Base-by-base conservation (phyloP, 2,888 invertebrate species). In the Caradrina kadenii region DNA sequence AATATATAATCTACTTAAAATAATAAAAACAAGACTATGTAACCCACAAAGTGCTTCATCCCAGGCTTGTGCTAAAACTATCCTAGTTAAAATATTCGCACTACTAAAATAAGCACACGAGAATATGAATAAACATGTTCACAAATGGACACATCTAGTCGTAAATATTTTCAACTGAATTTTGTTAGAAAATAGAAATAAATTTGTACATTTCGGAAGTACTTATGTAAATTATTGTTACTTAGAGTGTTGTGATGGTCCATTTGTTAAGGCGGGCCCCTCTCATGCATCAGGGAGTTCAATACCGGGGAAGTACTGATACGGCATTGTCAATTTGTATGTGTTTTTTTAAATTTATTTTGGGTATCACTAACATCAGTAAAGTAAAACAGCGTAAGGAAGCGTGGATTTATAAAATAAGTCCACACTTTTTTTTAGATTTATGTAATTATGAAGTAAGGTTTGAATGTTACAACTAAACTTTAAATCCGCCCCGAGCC, bases 91-190 rank as follows among this genome's bases (percentile, higher is more conserved):
- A 77, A 69, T 73, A 65, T 78, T 63, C 74, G 50, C 56, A 50
- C 26, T 17, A 52, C 54, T 66, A 78, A 77, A 78, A 69, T 31
- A 53, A 52, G 48, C 58, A 42, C 49, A 49, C 10, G 52, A 60
- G 55, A 60, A 53, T 66, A 78, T 78, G 74, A 79, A 78, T 78
- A 79, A 79, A 79, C 79, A 74, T 78, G 63, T 63, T 49, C 60
- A 50, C 65, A 74, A 78, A 78, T 78, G 79, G 74, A 78, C 69
- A 66, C 69, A 31, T 61, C 65, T 63, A 42, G 56, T 54, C 21
- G 53, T 52, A 61, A 48, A 63, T 52, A 78, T 63, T 79, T 73
- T 61, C 48, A 63, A 58, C 60, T 63, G 73, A 50, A 66, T 66
- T 77, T 60, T n/a, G 56, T 65, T 60, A 54, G 22, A 63, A 50